phyloP scores from a whole-genome alignment of 2,797 vertebrate species.

The Tragelaphus eurycerus region DNA sequence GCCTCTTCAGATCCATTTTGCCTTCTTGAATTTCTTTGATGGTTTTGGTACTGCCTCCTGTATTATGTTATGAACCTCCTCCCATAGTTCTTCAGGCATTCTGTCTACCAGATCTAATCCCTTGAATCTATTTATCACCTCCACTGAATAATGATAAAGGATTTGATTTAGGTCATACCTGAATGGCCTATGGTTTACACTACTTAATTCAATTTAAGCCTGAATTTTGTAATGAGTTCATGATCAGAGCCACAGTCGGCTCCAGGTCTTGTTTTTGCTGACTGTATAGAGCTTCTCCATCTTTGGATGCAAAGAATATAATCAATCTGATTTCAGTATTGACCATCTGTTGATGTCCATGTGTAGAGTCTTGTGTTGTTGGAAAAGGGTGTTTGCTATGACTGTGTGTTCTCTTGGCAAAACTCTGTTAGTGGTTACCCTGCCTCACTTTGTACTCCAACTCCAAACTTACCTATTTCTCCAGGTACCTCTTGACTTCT shows the following conservation, averaged over 20 bases:
- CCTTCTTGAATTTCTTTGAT: background rate
- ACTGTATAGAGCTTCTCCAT: background rate
- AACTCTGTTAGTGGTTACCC: background rate
- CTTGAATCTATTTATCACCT: background rate
- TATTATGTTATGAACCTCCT: background rate
- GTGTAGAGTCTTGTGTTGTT: background rate
- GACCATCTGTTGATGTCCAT: background rate
- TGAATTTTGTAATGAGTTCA: background rate
- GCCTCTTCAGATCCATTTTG: background rate
- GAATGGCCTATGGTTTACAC: background rate
- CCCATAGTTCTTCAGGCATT: background rate
- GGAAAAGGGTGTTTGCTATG: background rate
- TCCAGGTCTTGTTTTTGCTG: background rate
- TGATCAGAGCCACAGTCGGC: background rate
- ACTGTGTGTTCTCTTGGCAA: background rate
- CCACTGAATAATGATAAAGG: background rate
- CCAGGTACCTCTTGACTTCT: background rate
- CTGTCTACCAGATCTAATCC: background rate
- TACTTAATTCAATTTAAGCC: background rate
- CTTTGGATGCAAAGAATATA: background rate
- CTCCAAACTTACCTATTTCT: background rate
- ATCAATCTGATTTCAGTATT: background rate
- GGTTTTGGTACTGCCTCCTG: background rate
- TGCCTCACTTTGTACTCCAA: background rate
- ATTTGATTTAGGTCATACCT: background rate